phyloP scores from a whole-genome alignment of 2,113 vertebrate species.

The Hipposideros armiger region DNA sequence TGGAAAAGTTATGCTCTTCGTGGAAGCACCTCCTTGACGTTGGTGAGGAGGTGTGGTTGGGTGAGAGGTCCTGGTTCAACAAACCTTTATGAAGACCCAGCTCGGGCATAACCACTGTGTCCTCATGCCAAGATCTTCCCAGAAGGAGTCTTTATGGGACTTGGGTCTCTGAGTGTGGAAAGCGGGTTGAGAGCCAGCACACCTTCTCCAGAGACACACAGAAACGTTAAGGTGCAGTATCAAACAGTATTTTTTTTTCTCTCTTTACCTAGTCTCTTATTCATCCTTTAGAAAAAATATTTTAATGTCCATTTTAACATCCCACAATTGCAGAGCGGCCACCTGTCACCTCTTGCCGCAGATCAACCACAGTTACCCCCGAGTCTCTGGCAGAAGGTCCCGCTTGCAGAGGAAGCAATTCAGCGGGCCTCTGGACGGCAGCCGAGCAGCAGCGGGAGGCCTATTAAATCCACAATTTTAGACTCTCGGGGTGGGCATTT shows the following conservation, averaged over 20 bases:
- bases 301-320: constrained; percentile 68
- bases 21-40: neutral
- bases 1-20: neutral
- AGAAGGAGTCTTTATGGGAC: constrained; percentile 67
- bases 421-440: constrained; percentile 66
- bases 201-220: constrained; percentile 40
- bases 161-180: constrained; percentile 65
- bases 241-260: neutral
- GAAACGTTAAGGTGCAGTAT: neutral
- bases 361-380: neutral
- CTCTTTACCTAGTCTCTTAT: constrained; percentile 34
- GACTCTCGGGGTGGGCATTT: constrained; percentile 80
- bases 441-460: constrained; percentile 72
- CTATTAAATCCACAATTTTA: constrained; percentile 78
- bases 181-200: constrained; percentile 55
- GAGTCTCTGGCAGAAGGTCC: constrained; percentile 63
- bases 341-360: constrained; percentile 66
- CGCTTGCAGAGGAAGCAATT: constrained; percentile 65
- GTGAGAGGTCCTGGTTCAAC: neutral
- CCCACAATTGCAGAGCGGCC: neutral
- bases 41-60: neutral
- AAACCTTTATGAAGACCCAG: neutral
- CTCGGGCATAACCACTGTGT: neutral
- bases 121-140: constrained; percentile 58
- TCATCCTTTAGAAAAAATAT: constrained; percentile 33